Conservation (phyloP, 2,888 invertebrate genomes). For the Pseudoips prasinana region DNA sequence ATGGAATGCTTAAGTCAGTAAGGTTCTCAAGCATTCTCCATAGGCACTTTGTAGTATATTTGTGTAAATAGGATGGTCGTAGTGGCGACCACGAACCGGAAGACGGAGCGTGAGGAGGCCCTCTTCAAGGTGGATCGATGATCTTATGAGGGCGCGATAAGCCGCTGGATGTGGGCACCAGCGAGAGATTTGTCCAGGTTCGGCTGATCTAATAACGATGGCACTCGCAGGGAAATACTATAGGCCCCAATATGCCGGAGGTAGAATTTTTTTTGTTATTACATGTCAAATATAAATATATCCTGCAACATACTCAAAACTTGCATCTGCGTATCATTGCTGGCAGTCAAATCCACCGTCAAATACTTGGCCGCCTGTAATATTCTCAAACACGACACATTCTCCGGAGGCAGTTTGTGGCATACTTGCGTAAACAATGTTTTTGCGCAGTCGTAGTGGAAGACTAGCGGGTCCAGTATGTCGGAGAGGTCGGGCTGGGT, state of each 20-base stretch:
- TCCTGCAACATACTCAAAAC: constrained; percentile 68
- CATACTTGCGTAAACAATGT: constrained; percentile 59
- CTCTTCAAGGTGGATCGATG: too few relatives aligned
- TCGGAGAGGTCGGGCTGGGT: constrained; percentile 80
- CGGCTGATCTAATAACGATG: too few relatives aligned
- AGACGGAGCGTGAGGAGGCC: too few relatives aligned
- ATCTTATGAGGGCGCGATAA: too few relatives aligned
- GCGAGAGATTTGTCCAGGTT: too few relatives aligned
- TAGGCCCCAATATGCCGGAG: too few relatives aligned
- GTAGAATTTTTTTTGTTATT: too few relatives aligned
- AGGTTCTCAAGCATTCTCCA: constrained; percentile 64
- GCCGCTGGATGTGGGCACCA: too few relatives aligned
- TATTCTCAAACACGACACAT: constrained; percentile 63
- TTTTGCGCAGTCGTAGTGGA: constrained; percentile 71
- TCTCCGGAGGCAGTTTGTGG: constrained; percentile 67
- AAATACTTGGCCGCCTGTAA: constrained; percentile 73
- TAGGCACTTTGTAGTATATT: constrained; percentile 62
- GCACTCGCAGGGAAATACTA: too few relatives aligned
- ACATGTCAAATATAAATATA: constrained; percentile 74
- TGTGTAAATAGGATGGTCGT: constrained; percentile 61
- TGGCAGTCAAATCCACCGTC: constrained; percentile 62
- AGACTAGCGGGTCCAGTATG: constrained; percentile 74
- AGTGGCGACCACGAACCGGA: too few relatives aligned
- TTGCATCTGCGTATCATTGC: constrained; percentile 56
- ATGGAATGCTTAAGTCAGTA: constrained; percentile 76